Conservation (phyloP, 2,797 vertebrate genomes). For the Sparidentex hasta region DNA sequence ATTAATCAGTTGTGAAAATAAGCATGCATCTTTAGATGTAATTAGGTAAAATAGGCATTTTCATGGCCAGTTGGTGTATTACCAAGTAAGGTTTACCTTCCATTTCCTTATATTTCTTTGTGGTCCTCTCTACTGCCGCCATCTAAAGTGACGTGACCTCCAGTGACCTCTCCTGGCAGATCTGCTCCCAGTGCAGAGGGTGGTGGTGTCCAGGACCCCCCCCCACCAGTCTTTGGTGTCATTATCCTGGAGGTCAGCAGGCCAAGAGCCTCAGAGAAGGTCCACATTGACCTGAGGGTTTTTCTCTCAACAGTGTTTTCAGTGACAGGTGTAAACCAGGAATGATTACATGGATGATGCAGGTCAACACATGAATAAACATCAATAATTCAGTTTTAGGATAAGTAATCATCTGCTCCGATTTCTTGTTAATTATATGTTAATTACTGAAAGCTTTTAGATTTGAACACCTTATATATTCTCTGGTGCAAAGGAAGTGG, state of each 20-base stretch:
- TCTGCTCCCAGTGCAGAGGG: neutral
- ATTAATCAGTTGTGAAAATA: neutral
- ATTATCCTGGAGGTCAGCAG: slow-evolving; percentile 40
- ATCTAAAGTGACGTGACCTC: slow-evolving; percentile 34
- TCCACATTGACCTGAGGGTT: slow-evolving; percentile 17
- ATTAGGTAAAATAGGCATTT: neutral
- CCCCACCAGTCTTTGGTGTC: slow-evolving; percentile 11
- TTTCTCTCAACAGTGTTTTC: slow-evolving; percentile 10
- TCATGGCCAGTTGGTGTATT: neutral
- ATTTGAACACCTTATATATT: neutral
- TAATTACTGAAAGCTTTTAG: neutral
- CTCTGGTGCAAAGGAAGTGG: neutral
- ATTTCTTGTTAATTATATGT: too few relatives aligned
- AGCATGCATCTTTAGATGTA: neutral
- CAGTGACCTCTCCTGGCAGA: neutral
- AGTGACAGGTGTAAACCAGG: slow-evolving; percentile 16
- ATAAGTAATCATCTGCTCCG: neutral
- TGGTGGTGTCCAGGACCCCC: neutral
- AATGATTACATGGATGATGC: neutral
- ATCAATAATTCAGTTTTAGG: neutral
- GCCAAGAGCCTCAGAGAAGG: slow-evolving; percentile 35
- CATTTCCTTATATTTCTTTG: neutral
- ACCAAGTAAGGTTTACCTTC: neutral
- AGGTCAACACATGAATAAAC: neutral
- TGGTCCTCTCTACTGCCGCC: neutral